These are phyloP conservation scores for Dasysyrphus tricinctus DNA, from an alignment of 2,888 invertebrate genomes.

Conservation along the genomic window DNA sequence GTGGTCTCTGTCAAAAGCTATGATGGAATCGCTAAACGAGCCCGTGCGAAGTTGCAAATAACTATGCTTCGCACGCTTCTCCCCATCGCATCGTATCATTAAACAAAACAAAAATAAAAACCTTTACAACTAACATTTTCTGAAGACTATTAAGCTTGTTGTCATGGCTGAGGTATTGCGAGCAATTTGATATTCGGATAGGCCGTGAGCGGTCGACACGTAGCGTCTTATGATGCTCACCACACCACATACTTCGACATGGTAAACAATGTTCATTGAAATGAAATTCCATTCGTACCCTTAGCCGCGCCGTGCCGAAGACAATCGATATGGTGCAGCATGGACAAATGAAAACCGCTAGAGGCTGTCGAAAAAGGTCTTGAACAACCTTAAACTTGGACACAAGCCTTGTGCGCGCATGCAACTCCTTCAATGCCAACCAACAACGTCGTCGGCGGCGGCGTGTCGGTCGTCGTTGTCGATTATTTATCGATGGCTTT, in stretches of 20 bases:
- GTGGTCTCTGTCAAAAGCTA: slow-evolving; percentile 35
- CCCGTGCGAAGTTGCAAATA: neutral
- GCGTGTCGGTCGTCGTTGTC: neutral
- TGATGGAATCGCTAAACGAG: neutral
- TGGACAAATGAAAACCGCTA: slow-evolving; percentile 16
- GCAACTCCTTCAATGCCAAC: slow-evolving; percentile 56
- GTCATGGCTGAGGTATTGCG: slow-evolving; percentile 40
- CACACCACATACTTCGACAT: neutral
- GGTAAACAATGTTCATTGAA: slow-evolving; percentile 27
- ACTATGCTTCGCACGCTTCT: slow-evolving; percentile 28
- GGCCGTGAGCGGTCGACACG: slow-evolving; percentile 6
- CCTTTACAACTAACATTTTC: slow-evolving; percentile 19
- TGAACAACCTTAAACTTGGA: slow-evolving; percentile 71
- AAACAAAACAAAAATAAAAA: neutral
- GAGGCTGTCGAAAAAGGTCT: slow-evolving; percentile 48
- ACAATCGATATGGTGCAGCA: slow-evolving; percentile 17
- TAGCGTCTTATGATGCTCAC: neutral
- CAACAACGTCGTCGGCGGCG: neutral
- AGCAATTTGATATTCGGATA: slow-evolving; percentile 27
- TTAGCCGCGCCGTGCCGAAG: neutral
- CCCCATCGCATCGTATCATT: neutral
- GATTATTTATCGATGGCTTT: slow-evolving; percentile 57
- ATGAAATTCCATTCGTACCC: slow-evolving; percentile 46
- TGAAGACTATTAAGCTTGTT: slow-evolving; percentile 42
- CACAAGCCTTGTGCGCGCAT: slow-evolving; percentile 28